Base-by-base conservation (phyloP, 2,113 vertebrate genomes). In the Burhinus bistriatus region DNA sequence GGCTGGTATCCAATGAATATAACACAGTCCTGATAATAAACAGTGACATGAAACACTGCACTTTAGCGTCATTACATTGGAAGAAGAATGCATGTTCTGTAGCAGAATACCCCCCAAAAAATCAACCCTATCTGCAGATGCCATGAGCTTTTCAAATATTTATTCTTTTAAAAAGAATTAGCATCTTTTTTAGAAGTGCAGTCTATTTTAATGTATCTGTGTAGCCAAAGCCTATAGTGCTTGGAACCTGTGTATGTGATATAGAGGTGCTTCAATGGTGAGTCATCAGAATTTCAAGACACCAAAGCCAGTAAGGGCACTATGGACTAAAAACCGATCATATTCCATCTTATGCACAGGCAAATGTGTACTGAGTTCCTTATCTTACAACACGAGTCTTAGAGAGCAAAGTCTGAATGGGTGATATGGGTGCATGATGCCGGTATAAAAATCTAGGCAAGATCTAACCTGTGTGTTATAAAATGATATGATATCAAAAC, bases 21-120 rank as follows among this genome's bases (percentile, higher is more conserved):
- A 95, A 95, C 42, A 92, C 66, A 96, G 94, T 87, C 91, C 94
- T 95, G 81, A 95, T 83, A 94, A 94, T 89, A 92, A 93, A 86
- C 71, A 95, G 93, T 73, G 91, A 96, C 83, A 95, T 1, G 73
- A 95, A 95, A 96, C 89, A 93, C 93, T 95, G 73, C 36, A 71
- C 72, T 96, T 96, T 34, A 96, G 70, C 55, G 84, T 61, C 77
- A 91, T 79, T 82, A 42, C 44, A 91, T 2, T 85, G 81, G 64
- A 96, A 93, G 57, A 62, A 78, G 57, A 64, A 82, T 18, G 57
- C 65, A 84, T 30, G 21, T 51, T 59, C 73, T 89, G 78, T 19
- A 92, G 61, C 40, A 91, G 47, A 91, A 87, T 44, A 87, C 4
- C 13, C 14, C 58, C 5, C 0, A 15, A 51, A 64, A 83, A 36